Conservation (phyloP, 2,797 vertebrate genomes). For the Chloroceryle amazona region DNA sequence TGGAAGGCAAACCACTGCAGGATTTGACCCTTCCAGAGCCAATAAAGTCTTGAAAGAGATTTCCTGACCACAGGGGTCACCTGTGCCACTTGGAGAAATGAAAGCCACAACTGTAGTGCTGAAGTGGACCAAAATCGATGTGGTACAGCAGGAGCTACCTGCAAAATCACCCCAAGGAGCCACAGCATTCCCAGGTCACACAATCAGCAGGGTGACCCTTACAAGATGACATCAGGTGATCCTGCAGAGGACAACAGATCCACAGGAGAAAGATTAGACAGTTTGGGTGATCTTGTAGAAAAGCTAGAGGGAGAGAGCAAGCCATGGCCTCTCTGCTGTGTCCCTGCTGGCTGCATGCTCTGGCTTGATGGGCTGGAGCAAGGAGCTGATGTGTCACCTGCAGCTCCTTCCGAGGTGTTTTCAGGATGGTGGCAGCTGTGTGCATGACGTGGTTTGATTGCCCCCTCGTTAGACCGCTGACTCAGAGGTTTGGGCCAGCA, state of each 20-base stretch:
- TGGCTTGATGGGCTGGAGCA: background rate
- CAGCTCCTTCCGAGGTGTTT: background rate
- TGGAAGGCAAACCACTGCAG: background rate
- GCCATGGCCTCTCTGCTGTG: background rate
- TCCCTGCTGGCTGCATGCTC: background rate
- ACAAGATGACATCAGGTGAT: background rate
- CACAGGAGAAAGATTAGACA: background rate
- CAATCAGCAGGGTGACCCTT: background rate
- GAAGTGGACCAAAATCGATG: background rate
- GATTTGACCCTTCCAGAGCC: conserved; percentile 7
- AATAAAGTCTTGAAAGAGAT: conserved; percentile 23
- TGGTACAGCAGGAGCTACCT: background rate
- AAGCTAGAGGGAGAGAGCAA: background rate
- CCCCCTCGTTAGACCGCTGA: accelerated
- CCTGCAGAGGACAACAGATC: background rate
- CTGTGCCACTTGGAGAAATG: background rate
- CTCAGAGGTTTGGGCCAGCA: background rate
- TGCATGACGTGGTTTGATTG: background rate
- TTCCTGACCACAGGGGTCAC: background rate
- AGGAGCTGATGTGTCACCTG: background rate
- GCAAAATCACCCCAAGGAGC: background rate
- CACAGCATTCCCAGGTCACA: background rate
- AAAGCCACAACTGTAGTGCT: background rate
- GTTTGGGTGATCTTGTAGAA: background rate
- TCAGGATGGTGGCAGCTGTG: background rate